These are phyloP conservation scores for Machaerirhynchus nigripectus DNA, from an alignment of 2,113 vertebrate genomes.

Conservation along the genomic window DNA sequence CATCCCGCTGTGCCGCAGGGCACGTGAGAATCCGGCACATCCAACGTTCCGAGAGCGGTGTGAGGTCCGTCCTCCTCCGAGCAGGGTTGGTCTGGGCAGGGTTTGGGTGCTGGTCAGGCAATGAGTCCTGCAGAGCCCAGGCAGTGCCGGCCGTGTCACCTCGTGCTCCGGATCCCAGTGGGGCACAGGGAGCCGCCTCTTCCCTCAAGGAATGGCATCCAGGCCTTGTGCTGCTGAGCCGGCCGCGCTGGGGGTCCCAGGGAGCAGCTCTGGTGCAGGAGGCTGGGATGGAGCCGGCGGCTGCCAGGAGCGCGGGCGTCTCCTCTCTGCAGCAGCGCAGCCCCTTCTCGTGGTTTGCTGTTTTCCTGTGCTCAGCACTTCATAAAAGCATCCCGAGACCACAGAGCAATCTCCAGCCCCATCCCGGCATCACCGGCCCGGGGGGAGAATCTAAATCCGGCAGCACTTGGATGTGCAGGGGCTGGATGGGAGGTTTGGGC, in stretches of 20 bases:
- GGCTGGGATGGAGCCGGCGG: neutral
- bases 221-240: neutral
- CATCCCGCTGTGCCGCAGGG: rapidly evolving
- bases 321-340: neutral
- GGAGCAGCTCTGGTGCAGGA: neutral
- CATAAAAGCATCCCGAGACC: constrained; percentile 25
- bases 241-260: rapidly evolving
- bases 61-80: rapidly evolving
- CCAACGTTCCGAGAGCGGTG: rapidly evolving
- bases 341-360: constrained; percentile 20
- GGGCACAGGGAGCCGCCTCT: neutral
- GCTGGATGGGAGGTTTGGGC: neutral
- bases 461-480: neutral
- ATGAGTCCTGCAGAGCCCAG: neutral
- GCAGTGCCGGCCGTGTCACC: rapidly evolving
- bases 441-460: neutral
- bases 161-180: rapidly evolving
- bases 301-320: rapidly evolving
- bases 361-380: constrained; percentile 46
- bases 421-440: neutral
- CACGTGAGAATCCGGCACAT: rapidly evolving
- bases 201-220: rapidly evolving
- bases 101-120: neutral
- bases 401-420: constrained; percentile 43
- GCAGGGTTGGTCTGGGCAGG: neutral